Evolutionary conservation across 2,797 vertebrate species (phyloP).

Genomic region (Columba guinea): DNA sequence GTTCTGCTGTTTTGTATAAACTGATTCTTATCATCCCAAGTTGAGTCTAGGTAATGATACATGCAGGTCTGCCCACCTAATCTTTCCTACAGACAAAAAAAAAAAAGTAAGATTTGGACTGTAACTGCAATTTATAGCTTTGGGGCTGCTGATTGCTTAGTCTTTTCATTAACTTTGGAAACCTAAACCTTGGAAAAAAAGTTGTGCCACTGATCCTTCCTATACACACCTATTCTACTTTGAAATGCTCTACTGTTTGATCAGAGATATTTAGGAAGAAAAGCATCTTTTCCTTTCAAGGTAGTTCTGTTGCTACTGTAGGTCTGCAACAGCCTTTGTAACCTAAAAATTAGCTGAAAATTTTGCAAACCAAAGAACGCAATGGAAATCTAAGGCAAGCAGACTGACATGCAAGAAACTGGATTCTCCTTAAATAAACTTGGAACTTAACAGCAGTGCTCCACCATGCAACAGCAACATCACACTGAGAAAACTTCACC

Average conservation of each 20-base stretch:
- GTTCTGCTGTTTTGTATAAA: neutral
- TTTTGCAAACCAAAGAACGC: neutral
- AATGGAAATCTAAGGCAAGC: fast-evolving
- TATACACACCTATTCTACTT: neutral
- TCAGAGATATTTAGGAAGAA: neutral
- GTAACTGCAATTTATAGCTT: neutral
- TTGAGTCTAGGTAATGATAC: neutral
- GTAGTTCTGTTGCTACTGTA: neutral
- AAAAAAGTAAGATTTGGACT: neutral
- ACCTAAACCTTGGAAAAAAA: neutral
- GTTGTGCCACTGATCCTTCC: neutral
- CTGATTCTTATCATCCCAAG: neutral
- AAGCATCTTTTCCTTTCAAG: neutral
- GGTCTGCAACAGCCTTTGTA: neutral
- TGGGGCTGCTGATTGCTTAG: neutral
- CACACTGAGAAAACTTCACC: neutral
- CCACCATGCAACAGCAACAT: neutral
- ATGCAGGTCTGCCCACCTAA: neutral
- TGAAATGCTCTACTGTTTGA: neutral
- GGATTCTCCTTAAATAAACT: neutral
- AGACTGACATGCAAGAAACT: neutral
- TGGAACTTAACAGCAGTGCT: neutral
- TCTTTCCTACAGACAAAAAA: neutral
- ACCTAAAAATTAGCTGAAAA: neutral
- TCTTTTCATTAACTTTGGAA: neutral